Evolutionary conservation across 2,797 vertebrate genomes (phyloP).

Genomic region (Brotula barbata): DNA sequence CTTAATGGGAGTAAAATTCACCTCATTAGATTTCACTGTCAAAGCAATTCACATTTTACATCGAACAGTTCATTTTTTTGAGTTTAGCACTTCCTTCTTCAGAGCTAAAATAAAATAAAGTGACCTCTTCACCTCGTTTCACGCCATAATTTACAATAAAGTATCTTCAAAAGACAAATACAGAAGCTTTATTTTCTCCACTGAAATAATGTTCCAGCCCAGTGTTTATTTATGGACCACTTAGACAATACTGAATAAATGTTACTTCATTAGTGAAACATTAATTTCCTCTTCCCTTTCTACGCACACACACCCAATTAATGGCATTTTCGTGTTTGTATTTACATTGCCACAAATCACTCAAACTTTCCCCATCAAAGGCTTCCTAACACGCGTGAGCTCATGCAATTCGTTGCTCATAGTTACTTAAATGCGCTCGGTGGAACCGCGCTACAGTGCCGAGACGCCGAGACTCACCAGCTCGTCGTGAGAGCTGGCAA

Average conservation of each 20-base stretch:
- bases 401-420: slow-evolving; percentile 46
- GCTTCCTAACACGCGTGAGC: slow-evolving; percentile 52
- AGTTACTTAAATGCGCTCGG: slow-evolving; percentile 41
- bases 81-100: too few relatives aligned
- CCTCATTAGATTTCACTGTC: too few relatives aligned
- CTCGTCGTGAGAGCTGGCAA: slow-evolving; percentile 55
- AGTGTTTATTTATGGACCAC: background rate
- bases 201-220: too few relatives aligned
- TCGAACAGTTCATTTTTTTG: too few relatives aligned
- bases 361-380: slow-evolving; percentile 21
- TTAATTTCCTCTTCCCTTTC: slow-evolving; percentile 2
- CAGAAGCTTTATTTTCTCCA: too few relatives aligned
- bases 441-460: slow-evolving; percentile 33
- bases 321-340: slow-evolving; percentile 30
- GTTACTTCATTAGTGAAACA: slow-evolving; percentile 4
- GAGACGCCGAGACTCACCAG: slow-evolving; percentile 57
- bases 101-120: too few relatives aligned
- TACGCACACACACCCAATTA: slow-evolving; percentile 25
- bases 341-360: slow-evolving; percentile 28
- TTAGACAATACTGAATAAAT: background rate
- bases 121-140: too few relatives aligned
- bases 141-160: too few relatives aligned
- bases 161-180: too few relatives aligned
- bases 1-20: too few relatives aligned
- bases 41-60: too few relatives aligned